These are phyloP conservation scores for Drosophila robusta DNA, from an alignment of 2,888 invertebrate species.

Conservation along the genomic window DNA sequence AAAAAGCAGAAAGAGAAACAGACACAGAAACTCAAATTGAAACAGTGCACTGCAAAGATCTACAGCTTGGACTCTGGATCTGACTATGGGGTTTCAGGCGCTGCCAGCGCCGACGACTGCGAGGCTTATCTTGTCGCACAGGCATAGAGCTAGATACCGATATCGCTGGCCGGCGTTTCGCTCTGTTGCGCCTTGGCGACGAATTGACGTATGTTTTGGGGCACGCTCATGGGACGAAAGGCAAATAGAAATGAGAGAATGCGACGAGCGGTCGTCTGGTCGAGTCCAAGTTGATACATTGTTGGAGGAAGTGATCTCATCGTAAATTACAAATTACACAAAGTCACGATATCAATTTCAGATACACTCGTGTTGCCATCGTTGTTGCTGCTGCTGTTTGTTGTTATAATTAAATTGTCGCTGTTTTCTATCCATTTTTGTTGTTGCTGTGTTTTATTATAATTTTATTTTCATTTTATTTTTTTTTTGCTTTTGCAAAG, in stretches of 20 bases:
- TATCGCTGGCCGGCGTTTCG: background rate
- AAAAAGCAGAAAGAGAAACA: conserved; percentile 43
- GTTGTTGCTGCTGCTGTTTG: conserved; percentile 62
- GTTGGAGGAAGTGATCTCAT: conserved; percentile 82
- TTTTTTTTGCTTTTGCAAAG: conserved; percentile 22
- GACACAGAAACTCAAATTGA: conserved; percentile 35
- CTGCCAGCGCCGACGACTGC: conserved; percentile 12
- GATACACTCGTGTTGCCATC: conserved; percentile 63
- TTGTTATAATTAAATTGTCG: conserved; percentile 81
- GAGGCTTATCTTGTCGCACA: conserved; percentile 74
- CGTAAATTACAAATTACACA: conserved; percentile 83
- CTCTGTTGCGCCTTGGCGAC: conserved; percentile 49
- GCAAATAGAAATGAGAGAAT: conserved; percentile 45
- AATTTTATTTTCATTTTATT: background rate
- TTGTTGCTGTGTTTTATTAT: conserved; percentile 1
- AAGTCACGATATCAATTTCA: conserved; percentile 82
- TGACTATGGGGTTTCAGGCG: conserved; percentile 6
- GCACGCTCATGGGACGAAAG: conserved; percentile 45
- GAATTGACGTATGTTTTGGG: conserved; percentile 71
- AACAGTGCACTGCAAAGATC: conserved; percentile 21
- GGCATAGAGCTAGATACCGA: conserved; percentile 33
- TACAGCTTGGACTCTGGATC: conserved; percentile 23
- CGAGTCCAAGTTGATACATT: conserved; percentile 56
- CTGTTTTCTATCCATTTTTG: conserved; percentile 31
- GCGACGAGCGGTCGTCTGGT: conserved; percentile 32